Conservation (phyloP, 2,113 vertebrate species). For the Charadrius vociferus region DNA sequence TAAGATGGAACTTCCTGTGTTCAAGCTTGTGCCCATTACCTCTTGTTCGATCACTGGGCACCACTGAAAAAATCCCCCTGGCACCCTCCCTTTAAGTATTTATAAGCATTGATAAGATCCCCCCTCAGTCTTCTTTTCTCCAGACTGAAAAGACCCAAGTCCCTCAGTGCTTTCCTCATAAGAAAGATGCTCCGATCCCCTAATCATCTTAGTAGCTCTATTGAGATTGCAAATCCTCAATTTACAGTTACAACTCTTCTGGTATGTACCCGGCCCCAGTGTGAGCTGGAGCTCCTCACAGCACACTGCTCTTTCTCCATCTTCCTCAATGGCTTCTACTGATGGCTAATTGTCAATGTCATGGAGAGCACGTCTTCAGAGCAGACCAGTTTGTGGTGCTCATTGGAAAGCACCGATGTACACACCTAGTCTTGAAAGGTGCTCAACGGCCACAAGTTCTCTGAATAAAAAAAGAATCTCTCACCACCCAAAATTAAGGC, state of each 20-base stretch:
- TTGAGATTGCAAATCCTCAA: neutral
- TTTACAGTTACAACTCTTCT: neutral
- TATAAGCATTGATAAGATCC: too few species aligned
- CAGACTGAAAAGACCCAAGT: too few species aligned
- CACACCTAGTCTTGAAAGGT: neutral
- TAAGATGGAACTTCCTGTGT: too few species aligned
- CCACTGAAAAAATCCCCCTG: too few species aligned
- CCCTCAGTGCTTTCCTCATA: too few species aligned
- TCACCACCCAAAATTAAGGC: neutral
- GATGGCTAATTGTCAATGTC: neutral
- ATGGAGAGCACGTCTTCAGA: neutral
- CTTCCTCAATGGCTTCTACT: neutral
- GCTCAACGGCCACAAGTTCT: neutral
- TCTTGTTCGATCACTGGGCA: too few species aligned
- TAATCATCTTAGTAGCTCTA: too few species aligned
- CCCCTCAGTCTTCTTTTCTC: too few species aligned
- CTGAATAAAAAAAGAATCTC: neutral
- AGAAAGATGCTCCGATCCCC: too few species aligned
- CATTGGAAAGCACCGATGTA: neutral
- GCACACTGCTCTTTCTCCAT: neutral
- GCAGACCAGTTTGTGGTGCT: neutral
- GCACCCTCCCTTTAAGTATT: too few species aligned
- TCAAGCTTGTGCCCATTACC: too few species aligned
- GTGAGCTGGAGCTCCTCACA: neutral
- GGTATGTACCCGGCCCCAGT: rapidly evolving